Evolutionary conservation across 2,113 vertebrate genomes (phyloP), one percentile per base, ranked within the genome.

Genomic region (Hyla sarda): DNA sequence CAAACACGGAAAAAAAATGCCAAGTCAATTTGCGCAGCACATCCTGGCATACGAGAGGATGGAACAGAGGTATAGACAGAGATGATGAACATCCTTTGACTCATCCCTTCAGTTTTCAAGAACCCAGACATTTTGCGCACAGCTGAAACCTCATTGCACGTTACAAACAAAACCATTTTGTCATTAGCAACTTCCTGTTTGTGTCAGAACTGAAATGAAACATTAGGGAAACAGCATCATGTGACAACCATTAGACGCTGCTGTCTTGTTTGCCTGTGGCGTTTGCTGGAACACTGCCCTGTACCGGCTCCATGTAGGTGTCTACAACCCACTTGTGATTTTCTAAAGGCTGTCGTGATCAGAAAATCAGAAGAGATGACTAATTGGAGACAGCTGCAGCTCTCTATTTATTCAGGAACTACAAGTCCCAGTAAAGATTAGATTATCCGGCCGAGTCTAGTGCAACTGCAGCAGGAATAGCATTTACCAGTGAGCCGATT

Each of bases 171-270:
- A 79, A 79, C 23, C 77, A 32, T 65, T 45, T 34, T 82, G 45
- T 69, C 62, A 82, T 82, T 82, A 65, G 65, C 80, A 21, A 82
- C 60, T 82, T 82, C 80, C 80, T 82, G 62, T 82, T 82, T 69
- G 62, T 82, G 80, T 82, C 45, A 67, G 58, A 48, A 52, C 58
- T 50, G 41, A 32, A 65, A 48, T 32, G 37, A 82, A 69, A 52
- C 80, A 82, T 50, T 19, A 69, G 58, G 62, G 13, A 50, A 50
- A 17, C 45, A 5, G 60, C 76, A 30, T 69, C 80, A 69, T 34
- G 60, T 82, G 80, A 82, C 45, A 32, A 3, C 37, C 58, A 69
- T 50, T 14, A 62, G 60, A 21, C 14, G n/a, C n/a, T 28, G 58
- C 37, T 6, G 54, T 16, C 28, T 79, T 79, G 28, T 79, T 52